Evolutionary conservation across 2,113 vertebrate species (phyloP), one percentile per base, ranked within the genome.

Genomic region (Apteryx mantelli): DNA sequence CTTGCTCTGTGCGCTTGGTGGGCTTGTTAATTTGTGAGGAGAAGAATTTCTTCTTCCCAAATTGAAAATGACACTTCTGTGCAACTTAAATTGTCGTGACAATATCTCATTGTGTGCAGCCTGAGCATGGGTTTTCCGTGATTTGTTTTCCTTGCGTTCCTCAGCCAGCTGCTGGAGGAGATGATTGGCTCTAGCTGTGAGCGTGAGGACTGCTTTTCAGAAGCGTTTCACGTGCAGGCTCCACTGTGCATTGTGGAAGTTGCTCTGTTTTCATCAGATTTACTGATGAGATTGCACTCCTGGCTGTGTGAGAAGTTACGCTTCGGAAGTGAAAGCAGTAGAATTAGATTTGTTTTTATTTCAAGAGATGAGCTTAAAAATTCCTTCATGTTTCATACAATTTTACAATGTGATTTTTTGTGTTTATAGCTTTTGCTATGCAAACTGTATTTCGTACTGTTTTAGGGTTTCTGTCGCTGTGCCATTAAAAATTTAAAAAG

Each of bases 311-410:
- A 91, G 97, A 95, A 94, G 46, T 95, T 74, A 92, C 89, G 80
- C 79, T 69, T 61, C 56, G 36, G 63, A 91, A 89, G 40, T 58
- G 86, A 95, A 94, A 96, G 80, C 81, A 87, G 20, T 38, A 70
- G 81, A 88, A 75, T 93, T 95, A 60, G 64, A 46, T 91, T 92
- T 93, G 87, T 69, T 76, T 50, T 95, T 93, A 68, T 94, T 95
- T 96, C 1, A 1, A 58, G 69, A 58, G 22, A 66, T 42, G 42
- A 75, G 64, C 61, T 93, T 74, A 50, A 83, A 86, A 89, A 86
- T 16, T 88, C 82, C 76, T 90, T 86, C 76, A 21, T 64, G n/a
- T 81, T 88, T 94, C 38, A 78, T 75, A 38, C 2, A 6, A 36
- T 78, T 95, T 91, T 82, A 18, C 8, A 2, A 21, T 50, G 82